These are phyloP conservation scores for Carlito syrichta DNA, from an alignment of 2,113 vertebrate genomes.

Conservation along the genomic window DNA sequence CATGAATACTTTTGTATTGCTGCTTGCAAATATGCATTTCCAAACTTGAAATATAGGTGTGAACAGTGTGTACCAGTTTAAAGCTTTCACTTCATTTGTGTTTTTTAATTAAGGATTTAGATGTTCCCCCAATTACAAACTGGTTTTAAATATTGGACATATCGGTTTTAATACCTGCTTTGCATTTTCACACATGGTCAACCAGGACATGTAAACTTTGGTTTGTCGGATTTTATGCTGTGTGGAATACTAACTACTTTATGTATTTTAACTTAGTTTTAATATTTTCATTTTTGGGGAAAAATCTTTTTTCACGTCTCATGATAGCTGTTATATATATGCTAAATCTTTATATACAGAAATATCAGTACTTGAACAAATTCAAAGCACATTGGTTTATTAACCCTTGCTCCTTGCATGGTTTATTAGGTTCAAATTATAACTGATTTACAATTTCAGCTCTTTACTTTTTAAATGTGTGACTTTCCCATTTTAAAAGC, in stretches of 20 bases:
- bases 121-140: slow-evolving; percentile 63
- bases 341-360: slow-evolving; percentile 76
- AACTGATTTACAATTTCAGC: slow-evolving; percentile 51
- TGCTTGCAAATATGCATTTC: slow-evolving; percentile 98
- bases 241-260: slow-evolving; percentile 77
- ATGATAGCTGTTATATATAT: slow-evolving; percentile 77
- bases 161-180: slow-evolving; percentile 75
- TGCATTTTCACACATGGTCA: slow-evolving; percentile 77
- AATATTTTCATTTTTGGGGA: slow-evolving; percentile 78
- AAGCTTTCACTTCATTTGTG: slow-evolving; percentile 89
- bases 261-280: slow-evolving; percentile 75
- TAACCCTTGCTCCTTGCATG: slow-evolving; percentile 66
- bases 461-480: slow-evolving; percentile 60
- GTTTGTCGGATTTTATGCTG: slow-evolving; percentile 77
- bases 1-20: slow-evolving; percentile 98
- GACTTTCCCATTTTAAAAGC: slow-evolving; percentile 63
- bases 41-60: slow-evolving; percentile 96
- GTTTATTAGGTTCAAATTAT: slow-evolving; percentile 64
- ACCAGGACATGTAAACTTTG: slow-evolving; percentile 66
- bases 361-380: slow-evolving; percentile 80
- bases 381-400: slow-evolving; percentile 79
- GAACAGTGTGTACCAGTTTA: slow-evolving; percentile 92
- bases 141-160: slow-evolving; percentile 78
- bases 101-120: slow-evolving; percentile 83
- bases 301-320: slow-evolving; percentile 71